Base-by-base conservation (phyloP, 2,888 invertebrate species). In the Harpagoxenus sublaevis region DNA sequence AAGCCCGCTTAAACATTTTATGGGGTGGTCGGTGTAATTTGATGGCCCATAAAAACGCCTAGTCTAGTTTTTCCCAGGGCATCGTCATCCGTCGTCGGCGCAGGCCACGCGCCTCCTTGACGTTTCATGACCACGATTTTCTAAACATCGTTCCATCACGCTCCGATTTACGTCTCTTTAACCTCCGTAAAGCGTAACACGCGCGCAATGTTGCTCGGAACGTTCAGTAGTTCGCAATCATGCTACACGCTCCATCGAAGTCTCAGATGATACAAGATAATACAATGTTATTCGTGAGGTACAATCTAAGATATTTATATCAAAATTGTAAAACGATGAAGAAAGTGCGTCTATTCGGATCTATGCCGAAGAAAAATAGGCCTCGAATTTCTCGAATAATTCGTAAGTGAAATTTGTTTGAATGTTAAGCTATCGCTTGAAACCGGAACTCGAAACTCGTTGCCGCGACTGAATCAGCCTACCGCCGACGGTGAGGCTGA, bases 11-110 rank as follows among this genome's bases (percentile, higher is more conserved):
- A 93, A 94, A 92, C 93, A 94, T 94, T 95, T 95, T 95, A 95
- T 94, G 94, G 94, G 94, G 93, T 94, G 94, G 94, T 94, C 92
- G 94, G 92, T 93, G 95, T 95, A 95, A 95, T 95, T 95, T 95
- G 94, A 95, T 95, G 94, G 94, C 93, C 94, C 95, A 95, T 95
- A 95, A 95, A 94, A 95, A 94, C 91, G 94, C 94, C 94, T 94
- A 93, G 94, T 93, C 93, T 93, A 94, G 94, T 94, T 94, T 95
- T 95, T 93, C 94, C 92, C 90, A 91, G 89, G 92, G 92, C 92
- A 88, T 87, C 91, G 88, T 91, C 89, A 92, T 92, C 89, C 91
- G 90, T 90, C 89, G 90, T 91, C 89, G 91, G 89, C 88, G 84
- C 89, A 87, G 87, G 91, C 89, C 92, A 91, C 93, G 92, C 91